Percentiles rank a stretch among this genome's conserved stretches.
Evolutionary conservation across 2,888 invertebrate species (phyloP).

Genomic region (Icerya purchasi): DNA sequence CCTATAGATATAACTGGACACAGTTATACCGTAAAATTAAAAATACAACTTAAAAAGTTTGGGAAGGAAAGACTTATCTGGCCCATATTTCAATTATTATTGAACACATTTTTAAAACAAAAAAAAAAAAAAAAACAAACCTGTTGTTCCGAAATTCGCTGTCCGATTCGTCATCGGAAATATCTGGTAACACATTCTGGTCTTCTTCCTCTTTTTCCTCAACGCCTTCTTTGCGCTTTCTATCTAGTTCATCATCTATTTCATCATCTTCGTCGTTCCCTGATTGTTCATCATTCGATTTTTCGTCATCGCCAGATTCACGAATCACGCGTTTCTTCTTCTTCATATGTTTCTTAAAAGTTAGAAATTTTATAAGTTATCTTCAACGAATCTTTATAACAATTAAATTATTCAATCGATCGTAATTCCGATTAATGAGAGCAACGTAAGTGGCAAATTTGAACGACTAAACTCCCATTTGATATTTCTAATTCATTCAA

Average conservation of each 20-base stretch:
- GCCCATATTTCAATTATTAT: background rate
- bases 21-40: background rate
- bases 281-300: conserved; percentile 1
- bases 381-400: too few relatives aligned
- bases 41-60: background rate
- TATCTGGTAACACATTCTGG: conserved; percentile 20
- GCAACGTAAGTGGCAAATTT: too few relatives aligned
- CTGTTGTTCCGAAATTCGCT: conserved; percentile 29
- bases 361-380: background rate
- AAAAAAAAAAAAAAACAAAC: conserved; percentile 14
- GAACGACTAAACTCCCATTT: too few relatives aligned
- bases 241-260: conserved; percentile 1
- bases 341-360: too few relatives aligned
- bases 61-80: too few relatives aligned
- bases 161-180: conserved; percentile 28
- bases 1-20: background rate
- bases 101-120: background rate
- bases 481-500: too few relatives aligned
- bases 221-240: conserved; percentile 12
- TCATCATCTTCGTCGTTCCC: background rate
- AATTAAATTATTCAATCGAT: too few relatives aligned
- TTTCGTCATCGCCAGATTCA: conserved; percentile 11
- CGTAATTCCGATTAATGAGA: too few relatives aligned
- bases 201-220: conserved; percentile 22
- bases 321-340: conserved; percentile 5